Conservation (phyloP, 2,113 vertebrate genomes). For the Clupea harengus region DNA sequence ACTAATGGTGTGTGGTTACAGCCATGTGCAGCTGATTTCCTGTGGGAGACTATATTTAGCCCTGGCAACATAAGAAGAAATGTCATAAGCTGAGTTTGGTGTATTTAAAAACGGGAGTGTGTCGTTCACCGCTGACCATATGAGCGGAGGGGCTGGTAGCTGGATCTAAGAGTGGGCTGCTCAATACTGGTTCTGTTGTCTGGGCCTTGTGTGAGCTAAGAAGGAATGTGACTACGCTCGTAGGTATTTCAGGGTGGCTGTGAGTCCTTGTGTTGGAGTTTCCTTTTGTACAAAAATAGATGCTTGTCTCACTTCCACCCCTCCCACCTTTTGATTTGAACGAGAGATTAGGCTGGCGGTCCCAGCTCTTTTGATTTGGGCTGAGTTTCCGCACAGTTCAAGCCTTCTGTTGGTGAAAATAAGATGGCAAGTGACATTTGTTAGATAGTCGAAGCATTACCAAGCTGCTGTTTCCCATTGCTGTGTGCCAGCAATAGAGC, state of each 20-base stretch:
- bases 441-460: not conserved
- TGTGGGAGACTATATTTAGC: conserved; percentile 49
- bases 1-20: conserved; percentile 31
- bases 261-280: conserved; percentile 49
- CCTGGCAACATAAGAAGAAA: conserved; percentile 37
- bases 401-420: conserved; percentile 42
- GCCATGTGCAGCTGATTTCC: conserved; percentile 38
- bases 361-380: conserved; percentile 47
- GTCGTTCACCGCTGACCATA: conserved; percentile 28
- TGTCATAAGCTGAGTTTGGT: conserved; percentile 22
- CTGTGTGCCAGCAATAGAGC: not conserved
- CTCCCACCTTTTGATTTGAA: conserved; percentile 50
- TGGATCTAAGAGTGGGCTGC: conserved; percentile 15
- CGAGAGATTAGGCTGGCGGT: conserved; percentile 48
- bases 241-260: conserved; percentile 55
- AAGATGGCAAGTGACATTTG: not conserved
- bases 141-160: conserved; percentile 5
- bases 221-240: conserved; percentile 45
- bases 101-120: conserved; percentile 23
- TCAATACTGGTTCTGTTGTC: conserved; percentile 26
- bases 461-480: not conserved
- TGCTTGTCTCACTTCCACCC: conserved; percentile 28
- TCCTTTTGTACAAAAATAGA: conserved; percentile 56
- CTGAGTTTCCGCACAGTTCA: conserved; percentile 41
- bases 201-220: not conserved